phyloP scores from a whole-genome alignment of 2,888 invertebrate genomes.

The Prionchulus punctatus region DNA sequence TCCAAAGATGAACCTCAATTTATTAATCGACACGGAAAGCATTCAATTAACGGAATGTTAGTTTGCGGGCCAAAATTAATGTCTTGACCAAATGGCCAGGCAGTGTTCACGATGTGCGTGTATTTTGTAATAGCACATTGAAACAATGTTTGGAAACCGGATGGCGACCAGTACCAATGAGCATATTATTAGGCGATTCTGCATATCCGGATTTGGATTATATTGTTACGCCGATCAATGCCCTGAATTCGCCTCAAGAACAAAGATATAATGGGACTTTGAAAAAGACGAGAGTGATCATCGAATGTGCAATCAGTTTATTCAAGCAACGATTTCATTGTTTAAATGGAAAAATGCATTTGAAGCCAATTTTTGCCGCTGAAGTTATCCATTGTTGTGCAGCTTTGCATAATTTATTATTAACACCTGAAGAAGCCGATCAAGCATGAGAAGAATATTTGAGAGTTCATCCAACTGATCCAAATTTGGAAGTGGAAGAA shows the following conservation, averaged over 20 bases:
- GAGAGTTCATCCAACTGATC: background rate
- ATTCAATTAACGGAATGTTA: background rate
- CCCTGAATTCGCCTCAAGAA: background rate
- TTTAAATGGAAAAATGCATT: background rate
- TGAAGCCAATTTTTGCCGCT: background rate
- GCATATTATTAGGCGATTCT: background rate
- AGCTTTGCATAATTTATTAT: background rate
- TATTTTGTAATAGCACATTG: background rate
- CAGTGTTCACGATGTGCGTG: background rate
- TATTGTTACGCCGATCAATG: background rate
- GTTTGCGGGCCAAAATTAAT: background rate
- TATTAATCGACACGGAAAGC: background rate
- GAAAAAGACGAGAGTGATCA: background rate
- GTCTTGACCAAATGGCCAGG: background rate
- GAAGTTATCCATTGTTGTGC: background rate
- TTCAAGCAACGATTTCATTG: constrained; percentile 5
- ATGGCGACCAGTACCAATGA: background rate
- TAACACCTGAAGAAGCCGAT: background rate
- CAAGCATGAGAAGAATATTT: background rate
- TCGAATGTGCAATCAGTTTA: background rate
- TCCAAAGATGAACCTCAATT: background rate
- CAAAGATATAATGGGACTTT: background rate
- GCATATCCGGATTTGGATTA: background rate
- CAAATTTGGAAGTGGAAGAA: background rate
- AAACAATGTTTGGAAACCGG: background rate